phyloP scores from a whole-genome alignment of 1,140 invertebrate species.

The Patella vulgata region DNA sequence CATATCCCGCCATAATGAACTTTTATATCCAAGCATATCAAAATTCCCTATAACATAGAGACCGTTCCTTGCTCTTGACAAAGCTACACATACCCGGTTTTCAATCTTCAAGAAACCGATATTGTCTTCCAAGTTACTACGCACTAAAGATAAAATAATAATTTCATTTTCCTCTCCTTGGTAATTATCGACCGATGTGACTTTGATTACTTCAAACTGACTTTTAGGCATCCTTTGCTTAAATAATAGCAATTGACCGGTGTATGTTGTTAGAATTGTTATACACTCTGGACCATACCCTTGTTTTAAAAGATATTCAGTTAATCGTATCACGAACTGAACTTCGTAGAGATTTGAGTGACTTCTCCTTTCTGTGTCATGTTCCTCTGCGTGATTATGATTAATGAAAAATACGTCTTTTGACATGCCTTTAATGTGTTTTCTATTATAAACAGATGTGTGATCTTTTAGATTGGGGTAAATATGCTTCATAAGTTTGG shows the following conservation, averaged over 20 bases:
- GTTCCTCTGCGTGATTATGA: slow-evolving; percentile 53
- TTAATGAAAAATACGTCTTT: slow-evolving; percentile 65
- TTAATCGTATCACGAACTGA: slow-evolving; percentile 48
- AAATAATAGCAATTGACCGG: slow-evolving; percentile 60
- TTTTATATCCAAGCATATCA: slow-evolving; percentile 66
- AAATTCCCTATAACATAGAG: slow-evolving; percentile 78
- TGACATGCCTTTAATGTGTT: slow-evolving; percentile 56
- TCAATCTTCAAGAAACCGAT: slow-evolving; percentile 81
- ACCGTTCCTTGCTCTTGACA: slow-evolving; percentile 82
- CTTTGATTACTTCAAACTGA: slow-evolving; percentile 51
- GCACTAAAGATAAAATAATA: slow-evolving; percentile 82
- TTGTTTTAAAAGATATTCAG: slow-evolving; percentile 61
- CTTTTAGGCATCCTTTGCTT: slow-evolving; percentile 48
- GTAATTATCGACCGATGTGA: slow-evolving; percentile 79
- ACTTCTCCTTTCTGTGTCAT: slow-evolving; percentile 53
- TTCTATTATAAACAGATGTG: slow-evolving; percentile 49
- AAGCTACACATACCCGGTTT: slow-evolving; percentile 84
- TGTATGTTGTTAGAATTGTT: slow-evolving; percentile 63
- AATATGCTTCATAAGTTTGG: slow-evolving; percentile 62
- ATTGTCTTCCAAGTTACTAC: slow-evolving; percentile 72
- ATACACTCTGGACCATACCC: slow-evolving; percentile 54
- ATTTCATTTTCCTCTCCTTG: slow-evolving; percentile 85
- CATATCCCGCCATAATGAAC: slow-evolving; percentile 66
- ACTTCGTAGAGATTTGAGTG: slow-evolving; percentile 61
- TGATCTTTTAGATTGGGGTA: slow-evolving; percentile 63